These are phyloP conservation scores for Panzeria rudis DNA, from an alignment of 2,888 invertebrate species.

Conservation along the genomic window DNA sequence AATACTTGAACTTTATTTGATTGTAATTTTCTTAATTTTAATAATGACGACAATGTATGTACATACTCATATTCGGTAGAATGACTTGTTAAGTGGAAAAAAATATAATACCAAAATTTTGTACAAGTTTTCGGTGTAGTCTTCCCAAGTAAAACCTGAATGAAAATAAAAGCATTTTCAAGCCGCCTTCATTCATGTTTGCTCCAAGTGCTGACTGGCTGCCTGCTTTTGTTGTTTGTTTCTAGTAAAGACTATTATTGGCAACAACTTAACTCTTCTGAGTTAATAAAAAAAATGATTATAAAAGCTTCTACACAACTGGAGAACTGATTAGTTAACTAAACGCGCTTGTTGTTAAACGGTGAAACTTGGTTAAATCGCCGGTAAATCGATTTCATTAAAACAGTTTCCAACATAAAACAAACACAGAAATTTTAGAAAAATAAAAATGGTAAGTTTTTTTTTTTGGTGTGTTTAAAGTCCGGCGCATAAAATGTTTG, in stretches of 20 bases:
- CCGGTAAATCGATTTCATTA: slow-evolving; percentile 35
- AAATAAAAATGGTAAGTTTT: slow-evolving; percentile 64
- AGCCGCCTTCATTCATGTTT: slow-evolving; percentile 65
- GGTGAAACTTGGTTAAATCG: slow-evolving; percentile 14
- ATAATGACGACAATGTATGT: slow-evolving; percentile 30
- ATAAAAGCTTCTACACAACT: slow-evolving; percentile 67
- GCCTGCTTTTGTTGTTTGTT: slow-evolving; percentile 27
- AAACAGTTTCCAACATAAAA: slow-evolving; percentile 36
- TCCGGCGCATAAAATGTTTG: slow-evolving; percentile 5
- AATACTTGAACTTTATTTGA: slow-evolving; percentile 29
- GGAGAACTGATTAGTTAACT: slow-evolving; percentile 64
- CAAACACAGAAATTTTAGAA: background rate
- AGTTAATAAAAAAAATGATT: slow-evolving; percentile 53
- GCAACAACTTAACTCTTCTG: slow-evolving; percentile 58
- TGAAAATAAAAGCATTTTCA: slow-evolving; percentile 51
- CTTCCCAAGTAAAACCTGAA: slow-evolving; percentile 64
- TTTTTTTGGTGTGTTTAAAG: background rate
- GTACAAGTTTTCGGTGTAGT: slow-evolving; percentile 47
- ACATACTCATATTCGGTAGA: slow-evolving; percentile 25
- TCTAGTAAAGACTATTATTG: slow-evolving; percentile 45
- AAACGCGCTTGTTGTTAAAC: slow-evolving; percentile 59
- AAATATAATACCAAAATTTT: slow-evolving; percentile 35
- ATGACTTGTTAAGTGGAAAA: slow-evolving; percentile 41
- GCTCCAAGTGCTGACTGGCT: slow-evolving; percentile 13
- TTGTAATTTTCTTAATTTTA: slow-evolving; percentile 3